Evolutionary conservation across 53 echinoderm and acorn worm species (phyloP), one percentile per base, ranked within the genome.

Genomic region (Mesocentrotus franciscanus): DNA sequence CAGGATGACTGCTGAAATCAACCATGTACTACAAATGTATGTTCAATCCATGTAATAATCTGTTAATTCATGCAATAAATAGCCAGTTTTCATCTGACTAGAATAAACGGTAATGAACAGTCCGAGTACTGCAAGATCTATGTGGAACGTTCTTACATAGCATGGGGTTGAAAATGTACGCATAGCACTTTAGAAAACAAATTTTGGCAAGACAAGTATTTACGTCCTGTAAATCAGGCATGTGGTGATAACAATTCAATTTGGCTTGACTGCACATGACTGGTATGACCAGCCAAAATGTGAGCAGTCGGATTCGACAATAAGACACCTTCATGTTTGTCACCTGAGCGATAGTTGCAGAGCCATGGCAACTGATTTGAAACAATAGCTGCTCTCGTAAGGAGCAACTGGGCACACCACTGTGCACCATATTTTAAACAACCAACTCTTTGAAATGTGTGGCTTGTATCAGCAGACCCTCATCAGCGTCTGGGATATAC

Each of bases 181-280:
- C 56, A 72, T 9, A 92, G 75, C 92, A 92, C 74, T 92, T 22
- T 71, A 92, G 68, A 92, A 92, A 60, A 91, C 62, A 35, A 35
- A 74, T 39, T 92, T 92, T 92, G 92, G 92, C 92, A 92, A 92
- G 92, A 92, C 74, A 75, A 92, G 27, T 92, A 92, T 35, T 91
- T 39, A 64, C 26, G 20, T 91, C 16, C 56, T 91, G 61, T 66
- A 91, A 33, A 66, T 66, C 87, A 87, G 87, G 87, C 87, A 87
- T 87, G 58, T 87, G 87, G 87, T 87, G 87, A 87, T 56, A 58
- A 84, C 9, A 42, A 90, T 30, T 32, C 49, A 91, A 49, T 64
- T 91, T 91, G 91, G 91, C 91, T 66, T 8, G 91, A 91, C 66
- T 68, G 87, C 87, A 87, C 66, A 35, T 36, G 33, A 61, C 17